phyloP scores from a whole-genome alignment of 2,888 invertebrate genomes.

The Eulithis testata region DNA sequence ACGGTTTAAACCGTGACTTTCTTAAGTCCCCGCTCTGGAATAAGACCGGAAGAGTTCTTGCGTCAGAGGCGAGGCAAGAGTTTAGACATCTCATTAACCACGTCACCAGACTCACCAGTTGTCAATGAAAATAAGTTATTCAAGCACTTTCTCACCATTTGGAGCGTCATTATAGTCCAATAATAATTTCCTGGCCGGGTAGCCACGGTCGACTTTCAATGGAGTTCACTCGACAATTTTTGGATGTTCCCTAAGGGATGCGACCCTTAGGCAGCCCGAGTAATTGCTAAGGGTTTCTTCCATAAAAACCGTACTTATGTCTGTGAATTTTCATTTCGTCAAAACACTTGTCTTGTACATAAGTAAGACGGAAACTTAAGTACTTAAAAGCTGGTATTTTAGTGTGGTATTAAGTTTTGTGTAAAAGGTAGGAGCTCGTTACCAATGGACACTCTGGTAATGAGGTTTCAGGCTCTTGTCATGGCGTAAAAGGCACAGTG shows the following conservation, averaged over 20 bases:
- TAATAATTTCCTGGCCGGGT: background rate
- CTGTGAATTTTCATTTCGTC: slow-evolving; percentile 5
- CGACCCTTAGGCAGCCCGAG: slow-evolving; percentile 30
- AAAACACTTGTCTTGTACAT: background rate
- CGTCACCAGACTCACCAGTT: too few relatives aligned
- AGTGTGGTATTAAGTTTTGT: too few relatives aligned
- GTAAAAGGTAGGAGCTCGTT: background rate
- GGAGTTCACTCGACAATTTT: slow-evolving; percentile 33
- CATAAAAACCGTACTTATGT: slow-evolving; percentile 38
- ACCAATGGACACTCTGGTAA: too few relatives aligned
- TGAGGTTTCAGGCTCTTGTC: too few relatives aligned
- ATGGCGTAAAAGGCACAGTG: too few relatives aligned
- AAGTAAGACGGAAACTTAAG: background rate
- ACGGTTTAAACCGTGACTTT: too few relatives aligned
- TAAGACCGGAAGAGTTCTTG: too few relatives aligned
- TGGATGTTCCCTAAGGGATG: slow-evolving; percentile 29
- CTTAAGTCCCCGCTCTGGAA: too few relatives aligned
- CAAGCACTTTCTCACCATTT: too few relatives aligned
- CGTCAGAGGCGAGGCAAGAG: too few relatives aligned
- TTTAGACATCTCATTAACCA: too few relatives aligned
- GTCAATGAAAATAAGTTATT: too few relatives aligned
- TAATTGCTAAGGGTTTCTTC: slow-evolving; percentile 37
- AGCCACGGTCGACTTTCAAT: slow-evolving; percentile 30
- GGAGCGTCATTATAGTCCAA: background rate
- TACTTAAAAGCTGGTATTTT: background rate